phyloP scores from a whole-genome alignment of 2,797 vertebrate species.

The Enteromius thamalakanensis region DNA sequence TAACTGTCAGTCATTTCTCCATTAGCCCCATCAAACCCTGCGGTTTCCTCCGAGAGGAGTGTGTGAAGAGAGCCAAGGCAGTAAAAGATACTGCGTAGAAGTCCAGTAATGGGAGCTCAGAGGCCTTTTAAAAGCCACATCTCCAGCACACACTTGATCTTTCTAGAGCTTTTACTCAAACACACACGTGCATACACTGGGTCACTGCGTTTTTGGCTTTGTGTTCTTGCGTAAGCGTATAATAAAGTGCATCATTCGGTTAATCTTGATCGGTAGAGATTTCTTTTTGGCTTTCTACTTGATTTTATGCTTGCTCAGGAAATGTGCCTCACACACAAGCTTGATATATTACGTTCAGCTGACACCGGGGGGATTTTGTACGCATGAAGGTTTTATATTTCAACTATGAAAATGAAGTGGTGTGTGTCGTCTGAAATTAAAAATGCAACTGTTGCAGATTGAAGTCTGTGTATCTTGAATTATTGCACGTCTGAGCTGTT shows the following conservation, averaged over 20 bases:
- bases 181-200: background rate
- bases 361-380: background rate
- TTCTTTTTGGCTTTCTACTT: background rate
- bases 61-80: constrained; percentile 32
- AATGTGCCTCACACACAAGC: background rate
- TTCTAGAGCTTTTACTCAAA: constrained; percentile 1
- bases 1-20: constrained; percentile 30
- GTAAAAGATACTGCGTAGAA: constrained; percentile 46
- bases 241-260: background rate
- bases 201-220: background rate
- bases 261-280: background rate
- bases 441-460: background rate
- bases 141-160: constrained; percentile 30
- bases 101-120: constrained; percentile 46
- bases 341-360: background rate
- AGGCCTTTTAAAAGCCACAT: constrained; percentile 44
- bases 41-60: background rate
- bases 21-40: constrained; percentile 35
- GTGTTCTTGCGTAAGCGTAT: background rate
- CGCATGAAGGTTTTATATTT: background rate
- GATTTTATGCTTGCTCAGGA: background rate
- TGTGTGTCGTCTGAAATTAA: background rate
- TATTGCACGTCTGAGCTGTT: background rate
- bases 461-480: background rate
- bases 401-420: background rate